Base-by-base conservation (phyloP, 1,140 invertebrate species). In the Dufourea novaeangliae region DNA sequence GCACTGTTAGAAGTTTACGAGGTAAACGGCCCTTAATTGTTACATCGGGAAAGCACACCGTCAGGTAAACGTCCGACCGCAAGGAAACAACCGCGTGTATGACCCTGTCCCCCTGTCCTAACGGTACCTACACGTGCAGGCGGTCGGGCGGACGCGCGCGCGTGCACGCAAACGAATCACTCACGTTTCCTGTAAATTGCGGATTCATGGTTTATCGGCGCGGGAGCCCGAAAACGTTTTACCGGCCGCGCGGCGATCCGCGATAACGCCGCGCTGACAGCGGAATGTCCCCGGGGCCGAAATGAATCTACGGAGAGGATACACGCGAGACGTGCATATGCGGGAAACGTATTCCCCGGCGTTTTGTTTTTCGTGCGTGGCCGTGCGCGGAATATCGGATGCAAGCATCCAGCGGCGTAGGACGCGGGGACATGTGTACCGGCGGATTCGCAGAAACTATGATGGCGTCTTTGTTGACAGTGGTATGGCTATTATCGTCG, bases 121-220 rank as follows among this genome's bases (percentile, higher is more conserved):
- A 29, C n/a, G 6, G 34, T 34, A n/a, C 20, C 17, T n/a, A 41
- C 20, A 69, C 64, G 80, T 79, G 71, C 20, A 50, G 69, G 61
- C 62, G 54, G 50, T 70, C 39, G 34, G 41, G 75, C 34, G 39
- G 39, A n/a, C n/a, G n/a, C 79, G 79, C 71, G 80, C 75, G 80
- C 76, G 59, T 64, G 72, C 44, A 72, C 72, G 70, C 68, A 80
- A 84, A 84, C 82, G 82, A 84, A 84, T 84, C 83, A 78, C 82
- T 84, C 83, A 76, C 82, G 82, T 84, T 84, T 84, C 83, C 82
- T 80, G 74, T 85, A 85, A 85, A 85, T 85, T 85, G 82, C 82
- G 79, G 79, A 85, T 85, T 85, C 79, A 85, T 84, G 83, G 83
- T 85, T 81, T 85, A 85, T 84, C 83, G 83, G 78, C 46, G 79